A percentile compares a stretch with the other conserved stretches of the same genome.
Evolutionary conservation across 2,888 invertebrate genomes (phyloP).

Genomic region (Acronicta psi): DNA sequence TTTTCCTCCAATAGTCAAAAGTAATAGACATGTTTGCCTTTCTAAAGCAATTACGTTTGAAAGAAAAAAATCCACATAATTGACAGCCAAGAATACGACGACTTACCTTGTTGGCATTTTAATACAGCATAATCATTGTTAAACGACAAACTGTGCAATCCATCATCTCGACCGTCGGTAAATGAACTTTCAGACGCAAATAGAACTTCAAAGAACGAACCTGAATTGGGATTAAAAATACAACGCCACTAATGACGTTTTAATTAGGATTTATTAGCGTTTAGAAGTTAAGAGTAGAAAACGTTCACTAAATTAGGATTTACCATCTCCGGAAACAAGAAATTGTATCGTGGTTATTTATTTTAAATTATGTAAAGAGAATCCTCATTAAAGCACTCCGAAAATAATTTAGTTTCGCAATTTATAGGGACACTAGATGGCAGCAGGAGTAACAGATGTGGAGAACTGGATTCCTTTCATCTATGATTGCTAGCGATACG

Average conservation of each 20-base stretch:
- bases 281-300: constrained; percentile 27
- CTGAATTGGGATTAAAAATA: constrained; percentile 51
- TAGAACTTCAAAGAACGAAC: constrained; percentile 52
- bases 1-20: constrained; percentile 4
- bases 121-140: constrained; percentile 33
- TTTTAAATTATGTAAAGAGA: constrained; percentile 7
- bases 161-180: constrained; percentile 48
- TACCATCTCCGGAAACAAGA: constrained; percentile 20
- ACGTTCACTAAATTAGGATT: constrained; percentile 31
- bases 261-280: constrained; percentile 57
- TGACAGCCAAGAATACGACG: constrained; percentile 25
- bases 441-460: neutral
- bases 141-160: constrained; percentile 47
- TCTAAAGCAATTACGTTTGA: constrained; percentile 14
- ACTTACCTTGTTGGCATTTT: constrained; percentile 25
- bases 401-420: neutral
- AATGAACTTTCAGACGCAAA: constrained; percentile 54
- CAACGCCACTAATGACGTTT: constrained; percentile 48
- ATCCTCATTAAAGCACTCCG: constrained; percentile 2
- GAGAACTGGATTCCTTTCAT: constrained; percentile 2
- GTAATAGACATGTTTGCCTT: constrained; percentile 27
- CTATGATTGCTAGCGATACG: neutral
- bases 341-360: constrained; percentile 12
- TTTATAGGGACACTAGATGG: constrained; percentile 1
- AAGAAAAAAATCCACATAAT: constrained; percentile 7